A percentile compares a stretch with the other conserved stretches of the same genome.
phyloP scores from a whole-genome alignment of 2,797 vertebrate species.

The Columba guinea region DNA sequence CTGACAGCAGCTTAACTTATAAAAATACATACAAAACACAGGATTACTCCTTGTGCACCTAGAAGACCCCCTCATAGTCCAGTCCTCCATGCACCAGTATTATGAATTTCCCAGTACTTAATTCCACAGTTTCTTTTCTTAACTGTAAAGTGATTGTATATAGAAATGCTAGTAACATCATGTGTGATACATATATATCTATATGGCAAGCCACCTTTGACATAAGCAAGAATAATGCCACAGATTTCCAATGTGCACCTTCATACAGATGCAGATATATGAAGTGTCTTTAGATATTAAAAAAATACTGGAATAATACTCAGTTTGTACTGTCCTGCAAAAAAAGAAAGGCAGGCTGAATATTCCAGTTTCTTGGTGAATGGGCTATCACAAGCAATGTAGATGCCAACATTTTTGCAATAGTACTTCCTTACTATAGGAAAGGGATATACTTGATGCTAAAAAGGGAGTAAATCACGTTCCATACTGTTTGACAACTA shows the following conservation, averaged over 20 bases:
- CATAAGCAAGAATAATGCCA: background rate
- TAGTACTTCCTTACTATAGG: background rate
- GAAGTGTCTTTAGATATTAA: background rate
- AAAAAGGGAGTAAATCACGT: background rate
- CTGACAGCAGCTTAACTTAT: background rate
- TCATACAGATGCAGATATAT: background rate
- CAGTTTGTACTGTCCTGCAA: background rate
- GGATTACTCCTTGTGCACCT: background rate
- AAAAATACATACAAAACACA: background rate
- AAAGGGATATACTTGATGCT: background rate
- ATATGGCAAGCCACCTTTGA: background rate
- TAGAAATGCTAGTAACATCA: background rate
- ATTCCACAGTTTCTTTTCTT: background rate
- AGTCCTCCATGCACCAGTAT: background rate
- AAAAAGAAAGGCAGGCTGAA: background rate
- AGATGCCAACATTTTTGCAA: background rate
- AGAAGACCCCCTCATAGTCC: background rate
- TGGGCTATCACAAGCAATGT: background rate
- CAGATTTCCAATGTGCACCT: rapidly evolving
- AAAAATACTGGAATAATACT: background rate
- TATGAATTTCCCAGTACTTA: background rate
- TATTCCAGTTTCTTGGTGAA: background rate
- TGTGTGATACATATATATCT: background rate
- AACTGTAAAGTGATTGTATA: background rate
- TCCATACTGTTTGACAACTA: background rate